Conservation (phyloP, 2,888 invertebrate genomes). For the Pterostichus madidus region DNA sequence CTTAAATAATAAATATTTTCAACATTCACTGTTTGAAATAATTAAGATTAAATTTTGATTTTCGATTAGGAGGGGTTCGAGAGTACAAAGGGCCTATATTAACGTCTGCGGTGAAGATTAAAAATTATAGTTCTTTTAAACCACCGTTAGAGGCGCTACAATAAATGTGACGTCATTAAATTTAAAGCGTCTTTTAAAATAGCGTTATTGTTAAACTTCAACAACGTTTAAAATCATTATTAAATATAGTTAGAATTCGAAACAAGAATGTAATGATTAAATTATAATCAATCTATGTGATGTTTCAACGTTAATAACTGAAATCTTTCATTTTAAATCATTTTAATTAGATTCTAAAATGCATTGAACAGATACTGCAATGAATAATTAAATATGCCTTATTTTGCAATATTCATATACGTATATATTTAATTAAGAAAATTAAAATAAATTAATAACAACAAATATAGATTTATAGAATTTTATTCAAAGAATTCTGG, state of each 20-base stretch:
- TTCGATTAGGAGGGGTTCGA: slow-evolving; percentile 83
- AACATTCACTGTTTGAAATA: slow-evolving; percentile 68
- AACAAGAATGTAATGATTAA: no score
- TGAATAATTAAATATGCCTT: neutral
- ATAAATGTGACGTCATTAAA: slow-evolving; percentile 63
- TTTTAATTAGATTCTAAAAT: no score
- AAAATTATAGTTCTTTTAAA: slow-evolving; percentile 73
- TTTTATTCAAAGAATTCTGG: slow-evolving; percentile 2
- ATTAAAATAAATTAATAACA: neutral
- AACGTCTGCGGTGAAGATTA: slow-evolving; percentile 68
- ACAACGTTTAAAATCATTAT: neutral
- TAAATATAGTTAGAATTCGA: no score
- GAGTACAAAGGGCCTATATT: slow-evolving; percentile 79
- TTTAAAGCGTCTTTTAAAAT: slow-evolving; percentile 60
- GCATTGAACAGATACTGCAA: no score
- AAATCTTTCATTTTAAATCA: no score
- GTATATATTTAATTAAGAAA: neutral
- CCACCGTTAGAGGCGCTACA: slow-evolving; percentile 68
- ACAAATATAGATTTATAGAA: neutral
- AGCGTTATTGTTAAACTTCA: slow-evolving; percentile 3
- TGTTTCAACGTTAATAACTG: neutral
- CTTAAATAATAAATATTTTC: slow-evolving; percentile 67
- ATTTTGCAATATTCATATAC: slow-evolving; percentile 1
- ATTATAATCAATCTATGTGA: no score
- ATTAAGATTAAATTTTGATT: slow-evolving; percentile 74